Evolutionary conservation across 1,140 invertebrate genomes (phyloP).

Genomic region (Drosophila ercepeae): DNA sequence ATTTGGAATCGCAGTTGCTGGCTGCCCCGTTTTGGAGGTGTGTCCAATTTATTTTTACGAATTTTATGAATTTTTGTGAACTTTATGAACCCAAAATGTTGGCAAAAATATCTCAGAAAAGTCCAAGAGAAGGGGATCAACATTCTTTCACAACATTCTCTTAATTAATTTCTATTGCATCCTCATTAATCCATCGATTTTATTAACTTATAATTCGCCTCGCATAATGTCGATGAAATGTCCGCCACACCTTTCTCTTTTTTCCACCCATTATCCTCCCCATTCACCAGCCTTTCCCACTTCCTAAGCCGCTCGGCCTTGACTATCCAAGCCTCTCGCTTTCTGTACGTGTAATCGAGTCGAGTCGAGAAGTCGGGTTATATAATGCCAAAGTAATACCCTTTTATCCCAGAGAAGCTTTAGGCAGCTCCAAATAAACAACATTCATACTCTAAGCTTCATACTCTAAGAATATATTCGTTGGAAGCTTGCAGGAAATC

Average conservation of each 20-base stretch:
- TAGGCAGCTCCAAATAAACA: conserved; percentile 7
- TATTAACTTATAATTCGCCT: conserved; percentile 30
- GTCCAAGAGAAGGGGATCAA: not conserved
- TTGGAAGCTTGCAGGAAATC: too few relatives aligned
- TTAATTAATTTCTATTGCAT: conserved; percentile 7
- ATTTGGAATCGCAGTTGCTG: not conserved
- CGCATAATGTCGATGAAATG: conserved; percentile 40
- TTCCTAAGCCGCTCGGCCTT: conserved; percentile 38
- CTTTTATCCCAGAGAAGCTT: conserved; percentile 21
- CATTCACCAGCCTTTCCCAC: conserved; percentile 34
- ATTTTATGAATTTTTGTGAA: conserved; percentile 13
- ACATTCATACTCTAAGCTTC: not conserved
- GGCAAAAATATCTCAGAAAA: not conserved
- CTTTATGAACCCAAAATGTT: not conserved
- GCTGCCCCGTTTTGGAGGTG: conserved; percentile 18
- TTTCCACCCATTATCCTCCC: conserved; percentile 29
- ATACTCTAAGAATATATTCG: not conserved
- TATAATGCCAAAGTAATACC: conserved; percentile 42
- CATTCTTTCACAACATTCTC: not conserved
- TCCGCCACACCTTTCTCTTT: conserved; percentile 34
- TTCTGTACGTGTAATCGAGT: conserved; percentile 11
- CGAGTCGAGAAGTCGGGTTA: conserved; percentile 6
- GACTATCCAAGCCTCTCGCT: conserved; percentile 25
- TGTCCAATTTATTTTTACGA: conserved; percentile 17
- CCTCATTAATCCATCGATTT: conserved; percentile 23